A percentile compares a stretch with the other conserved stretches of the same genome.
Evolutionary conservation across 2,888 invertebrate species (phyloP).

Genomic region (Pseudococcus longispinus): DNA sequence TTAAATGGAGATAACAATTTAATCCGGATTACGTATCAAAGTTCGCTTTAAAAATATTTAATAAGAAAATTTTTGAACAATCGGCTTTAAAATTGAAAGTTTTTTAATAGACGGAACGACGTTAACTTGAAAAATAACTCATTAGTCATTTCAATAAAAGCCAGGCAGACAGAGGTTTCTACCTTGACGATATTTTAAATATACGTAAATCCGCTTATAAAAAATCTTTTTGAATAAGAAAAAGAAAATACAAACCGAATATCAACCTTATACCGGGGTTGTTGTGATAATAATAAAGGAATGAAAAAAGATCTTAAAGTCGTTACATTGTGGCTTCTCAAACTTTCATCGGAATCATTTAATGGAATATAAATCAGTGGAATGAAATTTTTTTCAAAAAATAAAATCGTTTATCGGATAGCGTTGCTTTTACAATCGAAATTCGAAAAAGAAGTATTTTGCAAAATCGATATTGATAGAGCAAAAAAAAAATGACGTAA

Average conservation of each 20-base stretch:
- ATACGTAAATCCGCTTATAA: constrained; percentile 48
- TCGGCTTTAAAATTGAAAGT: constrained; percentile 36
- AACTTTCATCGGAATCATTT: constrained; percentile 14
- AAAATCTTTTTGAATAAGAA: constrained; percentile 37
- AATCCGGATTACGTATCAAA: constrained; percentile 36
- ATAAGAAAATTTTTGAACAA: constrained; percentile 40
- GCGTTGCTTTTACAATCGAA: background rate
- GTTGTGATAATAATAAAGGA: constrained; percentile 44
- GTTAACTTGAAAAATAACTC: constrained; percentile 46
- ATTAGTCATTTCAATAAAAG: constrained; percentile 48
- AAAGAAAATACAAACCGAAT: constrained; percentile 40
- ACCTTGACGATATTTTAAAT: constrained; percentile 54
- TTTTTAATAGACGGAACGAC: constrained; percentile 32
- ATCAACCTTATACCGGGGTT: constrained; percentile 43
- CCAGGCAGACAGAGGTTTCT: constrained; percentile 20
- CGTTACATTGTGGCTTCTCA: constrained; percentile 39
- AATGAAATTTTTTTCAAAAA: background rate
- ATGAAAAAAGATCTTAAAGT: constrained; percentile 38
- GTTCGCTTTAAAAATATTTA: constrained; percentile 38
- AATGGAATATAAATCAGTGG: background rate
- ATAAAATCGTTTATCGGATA: background rate
- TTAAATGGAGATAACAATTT: constrained; percentile 40
- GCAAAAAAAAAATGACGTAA: background rate
- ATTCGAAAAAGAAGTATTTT: background rate
- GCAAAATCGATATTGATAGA: background rate